phyloP scores from a whole-genome alignment of 1,140 invertebrate genomes.

The Lasioglossum baleicum region DNA sequence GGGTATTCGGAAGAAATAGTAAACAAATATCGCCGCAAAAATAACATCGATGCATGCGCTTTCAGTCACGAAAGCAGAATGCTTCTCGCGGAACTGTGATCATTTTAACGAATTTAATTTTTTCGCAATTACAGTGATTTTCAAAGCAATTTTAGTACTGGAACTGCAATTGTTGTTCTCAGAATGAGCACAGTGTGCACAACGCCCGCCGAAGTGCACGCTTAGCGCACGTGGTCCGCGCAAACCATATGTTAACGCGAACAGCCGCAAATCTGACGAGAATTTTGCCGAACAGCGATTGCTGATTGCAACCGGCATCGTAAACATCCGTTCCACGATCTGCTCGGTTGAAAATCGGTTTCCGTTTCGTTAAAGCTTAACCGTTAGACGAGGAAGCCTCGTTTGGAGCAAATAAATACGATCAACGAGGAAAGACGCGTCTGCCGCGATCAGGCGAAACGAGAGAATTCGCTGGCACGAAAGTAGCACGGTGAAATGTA shows the following conservation, averaged over 20 bases:
- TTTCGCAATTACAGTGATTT: no score
- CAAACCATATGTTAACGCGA: constrained; percentile 44
- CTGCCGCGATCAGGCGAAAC: no score
- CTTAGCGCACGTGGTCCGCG: constrained; percentile 26
- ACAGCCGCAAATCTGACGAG: constrained; percentile 5
- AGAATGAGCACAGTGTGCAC: no score
- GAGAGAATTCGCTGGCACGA: background rate
- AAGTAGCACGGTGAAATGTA: constrained; percentile 41
- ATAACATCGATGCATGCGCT: background rate
- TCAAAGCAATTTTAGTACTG: no score
- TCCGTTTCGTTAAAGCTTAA: no score
- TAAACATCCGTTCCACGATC: background rate
- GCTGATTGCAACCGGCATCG: background rate
- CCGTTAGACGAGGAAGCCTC: no score
- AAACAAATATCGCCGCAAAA: background rate
- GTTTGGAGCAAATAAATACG: constrained; percentile 11
- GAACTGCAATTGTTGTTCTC: no score
- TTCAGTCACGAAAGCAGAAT: no score
- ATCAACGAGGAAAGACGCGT: constrained; percentile 11
- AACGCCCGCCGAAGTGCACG: background rate
- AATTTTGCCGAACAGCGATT: background rate
- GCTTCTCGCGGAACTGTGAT: no score
- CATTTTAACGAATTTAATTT: no score
- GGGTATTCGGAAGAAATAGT: background rate
- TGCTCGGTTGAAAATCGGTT: background rate